phyloP scores from a whole-genome alignment of 2,113 vertebrate genomes.

The Struthio camelus region DNA sequence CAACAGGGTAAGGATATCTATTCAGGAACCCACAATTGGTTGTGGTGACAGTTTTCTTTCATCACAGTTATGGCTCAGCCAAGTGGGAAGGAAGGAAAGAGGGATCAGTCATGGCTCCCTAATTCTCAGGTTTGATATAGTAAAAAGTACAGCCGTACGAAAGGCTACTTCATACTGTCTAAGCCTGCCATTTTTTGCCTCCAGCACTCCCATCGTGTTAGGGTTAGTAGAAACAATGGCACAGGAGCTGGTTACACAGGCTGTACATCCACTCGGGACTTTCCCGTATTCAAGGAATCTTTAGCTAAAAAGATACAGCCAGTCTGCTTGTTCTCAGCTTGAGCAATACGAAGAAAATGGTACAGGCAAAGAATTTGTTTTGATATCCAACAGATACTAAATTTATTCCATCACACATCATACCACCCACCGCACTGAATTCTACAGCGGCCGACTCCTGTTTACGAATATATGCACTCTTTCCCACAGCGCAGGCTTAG shows the following conservation, averaged over 20 bases:
- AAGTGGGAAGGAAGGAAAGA: not conserved
- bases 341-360: not conserved
- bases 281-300: not conserved
- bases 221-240: not conserved
- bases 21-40: not conserved
- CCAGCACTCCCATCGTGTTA: not conserved
- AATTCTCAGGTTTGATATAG: not conserved
- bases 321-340: not conserved
- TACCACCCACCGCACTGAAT: not conserved
- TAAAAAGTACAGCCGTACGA: not conserved
- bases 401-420: accelerated
- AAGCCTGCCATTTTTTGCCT: not conserved
- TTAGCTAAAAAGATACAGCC: not conserved
- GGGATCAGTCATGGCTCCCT: not conserved
- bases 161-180: not conserved
- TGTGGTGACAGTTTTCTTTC: not conserved
- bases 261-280: not conserved
- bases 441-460: not conserved
- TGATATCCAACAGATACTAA: not conserved
- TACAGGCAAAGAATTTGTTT: not conserved
- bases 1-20: not conserved
- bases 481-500: not conserved
- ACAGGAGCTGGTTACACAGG: not conserved
- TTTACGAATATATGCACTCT: not conserved
- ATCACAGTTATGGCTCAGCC: accelerated